These are phyloP conservation scores for Sylvicola cinctus DNA, from an alignment of 2,888 invertebrate genomes.

Conservation along the genomic window DNA sequence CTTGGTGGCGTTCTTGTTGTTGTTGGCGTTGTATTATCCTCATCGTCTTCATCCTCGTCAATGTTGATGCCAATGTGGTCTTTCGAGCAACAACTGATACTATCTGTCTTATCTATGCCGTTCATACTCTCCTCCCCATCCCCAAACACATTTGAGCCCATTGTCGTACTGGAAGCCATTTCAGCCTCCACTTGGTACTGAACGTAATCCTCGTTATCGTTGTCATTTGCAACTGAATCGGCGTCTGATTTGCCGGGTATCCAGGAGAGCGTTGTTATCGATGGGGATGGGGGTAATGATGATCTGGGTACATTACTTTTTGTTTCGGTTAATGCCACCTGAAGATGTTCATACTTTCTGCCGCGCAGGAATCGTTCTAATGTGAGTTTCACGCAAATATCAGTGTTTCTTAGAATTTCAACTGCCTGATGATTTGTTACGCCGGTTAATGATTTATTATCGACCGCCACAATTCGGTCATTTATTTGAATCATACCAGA, in stretches of 20 bases:
- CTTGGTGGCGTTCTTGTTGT: slow-evolving; percentile 28
- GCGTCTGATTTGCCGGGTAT: slow-evolving; percentile 29
- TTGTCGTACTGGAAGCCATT: slow-evolving; percentile 58
- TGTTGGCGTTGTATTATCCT: slow-evolving; percentile 15
- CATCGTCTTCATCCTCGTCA: slow-evolving; percentile 6
- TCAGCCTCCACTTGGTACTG: slow-evolving; percentile 46
- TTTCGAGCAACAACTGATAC: background rate
- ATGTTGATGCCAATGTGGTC: slow-evolving; percentile 2
- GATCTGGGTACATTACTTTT: slow-evolving; percentile 25
- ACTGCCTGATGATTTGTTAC: slow-evolving; percentile 95
- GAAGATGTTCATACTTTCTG: slow-evolving; percentile 79
- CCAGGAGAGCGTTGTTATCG: slow-evolving; percentile 66
- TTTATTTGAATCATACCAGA: slow-evolving; percentile 84
- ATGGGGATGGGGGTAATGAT: slow-evolving; percentile 41
- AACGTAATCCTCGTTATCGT: slow-evolving; percentile 20
- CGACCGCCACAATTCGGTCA: slow-evolving; percentile 93
- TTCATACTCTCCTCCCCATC: slow-evolving; percentile 25
- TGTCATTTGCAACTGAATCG: slow-evolving; percentile 33
- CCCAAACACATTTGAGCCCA: slow-evolving; percentile 39
- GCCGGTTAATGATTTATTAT: slow-evolving; percentile 72
- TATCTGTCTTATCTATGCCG: slow-evolving; percentile 15
- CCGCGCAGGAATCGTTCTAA: slow-evolving; percentile 85
- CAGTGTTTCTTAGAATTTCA: slow-evolving; percentile 83
- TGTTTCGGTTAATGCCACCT: slow-evolving; percentile 56
- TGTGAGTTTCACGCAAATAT: slow-evolving; percentile 69